Percentiles rank a stretch among this genome's conserved stretches.
phyloP scores from a whole-genome alignment of 1,140 invertebrate species.

The Sycophaga agraensis region DNA sequence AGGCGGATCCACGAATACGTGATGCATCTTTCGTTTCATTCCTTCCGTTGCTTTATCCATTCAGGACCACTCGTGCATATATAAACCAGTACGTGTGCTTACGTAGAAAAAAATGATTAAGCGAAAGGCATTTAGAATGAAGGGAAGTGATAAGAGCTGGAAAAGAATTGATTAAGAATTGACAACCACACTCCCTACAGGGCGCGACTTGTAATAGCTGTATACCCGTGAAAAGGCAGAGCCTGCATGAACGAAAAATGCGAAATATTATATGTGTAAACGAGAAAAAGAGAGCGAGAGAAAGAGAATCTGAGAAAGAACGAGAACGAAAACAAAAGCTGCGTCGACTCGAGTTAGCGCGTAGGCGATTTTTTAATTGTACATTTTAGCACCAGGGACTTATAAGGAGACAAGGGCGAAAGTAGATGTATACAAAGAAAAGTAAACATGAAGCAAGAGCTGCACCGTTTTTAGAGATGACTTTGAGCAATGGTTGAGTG shows the following conservation, averaged over 20 bases:
- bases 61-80: neutral
- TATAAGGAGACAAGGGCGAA: conserved; percentile 4
- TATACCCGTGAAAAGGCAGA: neutral
- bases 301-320: too few species aligned
- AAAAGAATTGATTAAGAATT: too few species aligned
- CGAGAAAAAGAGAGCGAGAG: neutral
- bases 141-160: too few species aligned
- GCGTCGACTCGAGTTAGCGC: conserved; percentile 10
- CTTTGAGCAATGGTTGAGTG: neutral
- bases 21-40: neutral
- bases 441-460: neutral
- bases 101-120: neutral
- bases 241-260: neutral
- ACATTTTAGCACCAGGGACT: conserved; percentile 15
- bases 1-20: neutral
- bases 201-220: neutral
- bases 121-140: too few species aligned
- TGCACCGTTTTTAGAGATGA: neutral
- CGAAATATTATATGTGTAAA: neutral
- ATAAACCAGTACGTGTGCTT: neutral
- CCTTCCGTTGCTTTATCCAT: neutral
- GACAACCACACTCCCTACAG: too few species aligned
- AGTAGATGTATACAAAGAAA: too few species aligned
- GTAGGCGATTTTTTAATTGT: conserved; percentile 26
- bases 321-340: too few species aligned